These are phyloP conservation scores for Petrolisthes manimaculis DNA, from an alignment of 2,888 invertebrate genomes.

Conservation along the genomic window DNA sequence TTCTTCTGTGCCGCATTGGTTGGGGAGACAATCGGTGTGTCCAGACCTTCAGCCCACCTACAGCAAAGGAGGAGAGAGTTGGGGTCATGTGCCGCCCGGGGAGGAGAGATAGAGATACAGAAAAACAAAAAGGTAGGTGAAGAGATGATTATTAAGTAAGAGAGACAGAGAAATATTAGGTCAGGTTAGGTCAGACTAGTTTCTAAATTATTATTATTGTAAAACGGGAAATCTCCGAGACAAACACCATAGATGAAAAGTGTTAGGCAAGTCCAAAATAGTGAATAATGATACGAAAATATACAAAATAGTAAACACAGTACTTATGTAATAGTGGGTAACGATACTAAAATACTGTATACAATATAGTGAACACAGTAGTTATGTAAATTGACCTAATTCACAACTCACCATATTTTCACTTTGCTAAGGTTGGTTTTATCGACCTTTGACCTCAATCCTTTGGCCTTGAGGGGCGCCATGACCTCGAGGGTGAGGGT, in stretches of 20 bases:
- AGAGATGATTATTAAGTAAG: not conserved
- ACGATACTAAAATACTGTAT: not conserved
- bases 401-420: not conserved
- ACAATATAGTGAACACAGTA: not conserved
- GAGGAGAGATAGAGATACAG: not conserved
- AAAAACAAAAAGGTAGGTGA: not conserved
- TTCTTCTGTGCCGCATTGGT: no score
- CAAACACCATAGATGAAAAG: no score
- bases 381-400: not conserved
- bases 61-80: not conserved
- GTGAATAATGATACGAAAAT: not conserved
- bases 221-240: no score
- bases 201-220: no score
- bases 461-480: not conserved
- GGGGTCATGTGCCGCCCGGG: not conserved
- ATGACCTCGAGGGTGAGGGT: constrained; percentile 4
- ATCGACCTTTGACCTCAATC: not conserved
- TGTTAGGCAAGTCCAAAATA: not conserved
- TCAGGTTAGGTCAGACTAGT: no score
- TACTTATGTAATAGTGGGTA: not conserved
- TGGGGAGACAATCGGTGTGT: not conserved
- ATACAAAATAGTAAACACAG: not conserved
- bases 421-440: not conserved
- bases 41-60: not conserved
- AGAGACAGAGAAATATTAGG: not conserved